A percentile compares a stretch with the other conserved stretches of the same genome.
These are phyloP conservation scores for Camelus dromedarius DNA, from an alignment of 2,113 vertebrate species.

Conservation along the genomic window DNA sequence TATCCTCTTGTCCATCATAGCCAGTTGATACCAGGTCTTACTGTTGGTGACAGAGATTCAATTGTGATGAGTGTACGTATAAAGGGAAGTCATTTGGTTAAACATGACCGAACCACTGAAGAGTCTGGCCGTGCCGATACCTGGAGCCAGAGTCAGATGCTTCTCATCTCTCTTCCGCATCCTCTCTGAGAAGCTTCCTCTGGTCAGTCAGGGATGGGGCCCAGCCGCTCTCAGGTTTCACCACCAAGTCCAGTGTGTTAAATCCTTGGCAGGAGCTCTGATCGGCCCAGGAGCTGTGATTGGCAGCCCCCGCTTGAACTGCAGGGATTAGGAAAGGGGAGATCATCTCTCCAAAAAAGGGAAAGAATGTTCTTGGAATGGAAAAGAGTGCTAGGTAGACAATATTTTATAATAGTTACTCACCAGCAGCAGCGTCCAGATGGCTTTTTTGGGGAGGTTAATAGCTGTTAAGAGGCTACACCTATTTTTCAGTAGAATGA, in stretches of 20 bases:
- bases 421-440: background rate
- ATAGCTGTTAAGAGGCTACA: background rate
- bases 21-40: background rate
- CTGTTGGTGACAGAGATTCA: background rate
- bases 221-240: background rate
- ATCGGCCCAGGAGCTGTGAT: background rate
- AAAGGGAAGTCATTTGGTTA: background rate
- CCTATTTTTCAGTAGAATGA: background rate
- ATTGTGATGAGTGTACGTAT: background rate
- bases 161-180: background rate
- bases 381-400: background rate
- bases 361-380: background rate
- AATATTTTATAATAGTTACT: background rate
- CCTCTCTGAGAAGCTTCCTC: background rate
- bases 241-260: background rate
- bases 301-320: background rate
- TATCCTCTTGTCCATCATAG: background rate
- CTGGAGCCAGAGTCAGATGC: background rate
- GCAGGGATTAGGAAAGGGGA: background rate
- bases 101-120: background rate
- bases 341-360: background rate
- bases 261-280: background rate
- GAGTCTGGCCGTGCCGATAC: background rate
- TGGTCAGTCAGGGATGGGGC: background rate
- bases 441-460: background rate